These are phyloP conservation scores for Neoascia interrupta DNA, from an alignment of 2,888 invertebrate genomes.

Conservation along the genomic window DNA sequence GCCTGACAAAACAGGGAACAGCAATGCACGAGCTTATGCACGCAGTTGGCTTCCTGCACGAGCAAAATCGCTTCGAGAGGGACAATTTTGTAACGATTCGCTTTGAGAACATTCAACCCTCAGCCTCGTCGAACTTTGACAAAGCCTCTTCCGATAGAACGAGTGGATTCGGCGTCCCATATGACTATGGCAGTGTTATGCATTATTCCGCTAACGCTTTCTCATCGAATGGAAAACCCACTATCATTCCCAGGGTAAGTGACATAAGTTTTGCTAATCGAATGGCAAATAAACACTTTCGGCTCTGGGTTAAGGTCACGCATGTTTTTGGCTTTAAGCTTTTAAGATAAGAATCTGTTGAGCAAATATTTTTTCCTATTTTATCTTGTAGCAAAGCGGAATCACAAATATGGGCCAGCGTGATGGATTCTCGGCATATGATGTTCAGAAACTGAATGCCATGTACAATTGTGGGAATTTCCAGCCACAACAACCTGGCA, in stretches of 20 bases:
- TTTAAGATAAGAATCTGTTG: not conserved
- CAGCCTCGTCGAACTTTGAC: conserved; percentile 86
- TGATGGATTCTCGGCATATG: conserved; percentile 86
- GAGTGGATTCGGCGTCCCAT: conserved; percentile 85
- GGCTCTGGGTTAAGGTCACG: conserved; percentile 22
- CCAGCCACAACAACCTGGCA: conserved; percentile 29
- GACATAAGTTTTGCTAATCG: not conserved
- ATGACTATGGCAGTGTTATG: conserved; percentile 91
- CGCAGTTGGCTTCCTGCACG: conserved; percentile 89
- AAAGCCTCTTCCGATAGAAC: conserved; percentile 82
- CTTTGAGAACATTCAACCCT: conserved; percentile 85
- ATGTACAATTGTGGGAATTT: conserved; percentile 85
- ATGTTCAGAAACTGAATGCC: conserved; percentile 86
- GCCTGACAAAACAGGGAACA: conserved; percentile 85
- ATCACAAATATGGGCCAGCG: conserved; percentile 85
- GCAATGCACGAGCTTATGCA: conserved; percentile 90
- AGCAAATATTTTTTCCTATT: conserved; percentile 1
- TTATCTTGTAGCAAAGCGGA: conserved; percentile 72
- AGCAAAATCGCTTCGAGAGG: conserved; percentile 89
- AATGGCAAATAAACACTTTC: not conserved
- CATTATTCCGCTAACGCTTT: conserved; percentile 90
- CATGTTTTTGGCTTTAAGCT: not conserved
- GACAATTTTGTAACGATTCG: conserved; percentile 85
- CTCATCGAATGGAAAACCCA: conserved; percentile 85
- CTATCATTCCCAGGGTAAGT: conserved; percentile 85